Percentiles rank a stretch among this genome's conserved stretches.
Evolutionary conservation across 1,140 invertebrate genomes (phyloP).

Genomic region (Drosophila pectinifera): DNA sequence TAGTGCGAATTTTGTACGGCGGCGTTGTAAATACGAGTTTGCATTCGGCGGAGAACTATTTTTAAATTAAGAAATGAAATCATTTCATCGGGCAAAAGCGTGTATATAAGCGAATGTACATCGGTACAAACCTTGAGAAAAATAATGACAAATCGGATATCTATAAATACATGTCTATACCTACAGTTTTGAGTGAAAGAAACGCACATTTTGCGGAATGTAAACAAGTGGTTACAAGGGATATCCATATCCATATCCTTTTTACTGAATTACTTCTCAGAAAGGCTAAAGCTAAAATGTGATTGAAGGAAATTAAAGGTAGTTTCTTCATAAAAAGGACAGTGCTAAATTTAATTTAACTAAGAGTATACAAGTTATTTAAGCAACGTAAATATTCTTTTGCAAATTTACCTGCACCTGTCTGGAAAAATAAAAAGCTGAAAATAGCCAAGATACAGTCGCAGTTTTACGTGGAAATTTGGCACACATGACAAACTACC

Average conservation of each 20-base stretch:
- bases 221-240: slow-evolving; percentile 12
- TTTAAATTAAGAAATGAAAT: slow-evolving; percentile 77
- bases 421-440: slow-evolving; percentile 3
- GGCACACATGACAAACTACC: slow-evolving; percentile 35
- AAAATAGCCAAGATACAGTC: neutral
- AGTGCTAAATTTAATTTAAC: neutral
- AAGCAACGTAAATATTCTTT: neutral
- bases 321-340: neutral
- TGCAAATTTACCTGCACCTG: neutral
- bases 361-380: neutral
- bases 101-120: slow-evolving; percentile 44
- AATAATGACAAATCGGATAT: slow-evolving; percentile 57
- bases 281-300: neutral
- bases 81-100: slow-evolving; percentile 53
- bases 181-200: slow-evolving; percentile 32
- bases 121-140: slow-evolving; percentile 45
- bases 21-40: slow-evolving; percentile 15
- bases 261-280: neutral
- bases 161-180: slow-evolving; percentile 37
- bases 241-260: neutral
- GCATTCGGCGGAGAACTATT: slow-evolving; percentile 52
- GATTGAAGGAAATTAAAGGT: neutral
- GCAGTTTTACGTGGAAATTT: slow-evolving; percentile 13
- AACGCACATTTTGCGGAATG: slow-evolving; percentile 14
- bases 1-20: neutral